Conservation (phyloP, 2,797 vertebrate genomes). For the Acipenser oxyrinchus region DNA sequence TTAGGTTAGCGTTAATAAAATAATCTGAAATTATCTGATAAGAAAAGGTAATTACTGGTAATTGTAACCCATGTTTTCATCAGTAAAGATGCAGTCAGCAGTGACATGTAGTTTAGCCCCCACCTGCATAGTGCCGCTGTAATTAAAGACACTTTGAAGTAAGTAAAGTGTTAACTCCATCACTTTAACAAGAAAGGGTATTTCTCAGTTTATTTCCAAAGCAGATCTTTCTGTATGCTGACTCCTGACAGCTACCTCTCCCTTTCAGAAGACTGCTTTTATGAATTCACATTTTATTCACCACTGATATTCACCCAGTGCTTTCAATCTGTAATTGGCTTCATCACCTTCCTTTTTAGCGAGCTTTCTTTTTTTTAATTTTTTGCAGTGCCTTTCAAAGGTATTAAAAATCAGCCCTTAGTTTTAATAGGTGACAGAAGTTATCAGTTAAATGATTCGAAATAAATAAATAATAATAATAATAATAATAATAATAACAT, state of each 20-base stretch:
- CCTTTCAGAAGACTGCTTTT: conserved; percentile 26
- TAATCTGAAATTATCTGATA: too few species aligned
- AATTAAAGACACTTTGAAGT: too few species aligned
- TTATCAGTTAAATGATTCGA: conserved; percentile 23
- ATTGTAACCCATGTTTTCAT: too few species aligned
- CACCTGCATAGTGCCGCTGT: too few species aligned
- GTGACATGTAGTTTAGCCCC: too few species aligned
- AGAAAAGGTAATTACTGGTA: too few species aligned
- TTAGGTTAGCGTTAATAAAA: too few species aligned
- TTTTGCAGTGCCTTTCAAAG: conserved; percentile 28
- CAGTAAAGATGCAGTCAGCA: too few species aligned
- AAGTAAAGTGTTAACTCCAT: too few species aligned
- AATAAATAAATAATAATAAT: too few species aligned
- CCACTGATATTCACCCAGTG: conserved; percentile 28
- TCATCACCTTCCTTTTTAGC: conserved; percentile 24
- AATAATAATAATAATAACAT: too few species aligned
- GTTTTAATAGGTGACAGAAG: conserved; percentile 25
- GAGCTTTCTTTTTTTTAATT: neutral
- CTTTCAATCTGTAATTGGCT: conserved; percentile 30
- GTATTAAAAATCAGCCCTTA: conserved; percentile 23
- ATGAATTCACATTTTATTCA: conserved; percentile 37
- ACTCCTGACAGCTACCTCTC: neutral
- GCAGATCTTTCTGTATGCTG: neutral
- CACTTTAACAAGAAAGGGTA: too few species aligned
- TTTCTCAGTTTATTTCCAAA: neutral